Evolutionary conservation across 2,888 invertebrate species (phyloP).

Genomic region (Ornithoptera priamus): DNA sequence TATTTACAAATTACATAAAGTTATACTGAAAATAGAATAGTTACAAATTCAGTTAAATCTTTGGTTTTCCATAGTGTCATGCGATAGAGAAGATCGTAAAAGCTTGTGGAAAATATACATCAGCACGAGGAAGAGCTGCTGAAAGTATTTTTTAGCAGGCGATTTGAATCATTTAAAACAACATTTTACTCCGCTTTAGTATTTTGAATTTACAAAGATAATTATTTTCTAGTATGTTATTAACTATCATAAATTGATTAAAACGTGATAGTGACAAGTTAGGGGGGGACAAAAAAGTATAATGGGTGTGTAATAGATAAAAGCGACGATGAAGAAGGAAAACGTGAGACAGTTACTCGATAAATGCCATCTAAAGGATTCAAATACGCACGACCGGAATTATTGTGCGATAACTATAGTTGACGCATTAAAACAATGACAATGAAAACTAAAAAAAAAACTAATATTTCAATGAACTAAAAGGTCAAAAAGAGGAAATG

Average conservation of each 20-base stretch:
- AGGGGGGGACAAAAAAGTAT: not conserved
- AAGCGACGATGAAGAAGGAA: not conserved
- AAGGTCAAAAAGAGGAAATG: not conserved
- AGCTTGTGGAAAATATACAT: slow-evolving; percentile 5
- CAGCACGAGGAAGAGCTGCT: not conserved
- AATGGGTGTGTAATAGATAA: not conserved
- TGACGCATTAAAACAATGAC: too few relatives aligned
- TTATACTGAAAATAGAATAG: not conserved
- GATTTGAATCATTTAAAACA: slow-evolving; percentile 16
- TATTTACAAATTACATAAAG: not conserved
- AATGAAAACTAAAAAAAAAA: not conserved
- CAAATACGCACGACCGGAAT: slow-evolving; percentile 4
- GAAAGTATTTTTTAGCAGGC: not conserved
- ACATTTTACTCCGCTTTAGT: not conserved
- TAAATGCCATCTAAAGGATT: slow-evolving; percentile 19
- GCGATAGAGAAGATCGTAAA: slow-evolving; percentile 4
- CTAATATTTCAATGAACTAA: not conserved
- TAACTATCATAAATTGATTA: not conserved
- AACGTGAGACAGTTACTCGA: not conserved
- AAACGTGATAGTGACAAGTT: not conserved
- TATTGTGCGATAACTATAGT: slow-evolving; percentile 2
- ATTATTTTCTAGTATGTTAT: not conserved
- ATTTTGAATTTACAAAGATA: not conserved
- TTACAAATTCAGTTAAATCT: slow-evolving; percentile 3
- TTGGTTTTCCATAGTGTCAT: slow-evolving; percentile 8